Evolutionary conservation across 2,113 vertebrate genomes (phyloP).

Genomic region (Stigmatopora argus): DNA sequence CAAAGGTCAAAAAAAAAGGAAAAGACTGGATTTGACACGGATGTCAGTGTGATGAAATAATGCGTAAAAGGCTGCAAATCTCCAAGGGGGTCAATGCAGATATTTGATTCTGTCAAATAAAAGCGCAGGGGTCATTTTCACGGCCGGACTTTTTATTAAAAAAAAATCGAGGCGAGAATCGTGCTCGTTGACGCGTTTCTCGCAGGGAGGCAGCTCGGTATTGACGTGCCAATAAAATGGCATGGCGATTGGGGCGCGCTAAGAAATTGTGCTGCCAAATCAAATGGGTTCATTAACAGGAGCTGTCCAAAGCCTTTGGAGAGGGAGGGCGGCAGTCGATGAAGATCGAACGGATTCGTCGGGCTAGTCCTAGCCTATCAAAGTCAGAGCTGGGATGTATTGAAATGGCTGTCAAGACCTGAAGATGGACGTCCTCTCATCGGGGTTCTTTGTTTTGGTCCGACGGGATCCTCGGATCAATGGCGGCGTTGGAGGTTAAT

Average conservation of each 20-base stretch:
- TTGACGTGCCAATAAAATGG: too few species aligned
- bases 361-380: too few species aligned
- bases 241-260: too few species aligned
- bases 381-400: too few species aligned
- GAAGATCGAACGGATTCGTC: too few species aligned
- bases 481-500: neutral
- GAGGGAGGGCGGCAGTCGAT: too few species aligned
- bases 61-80: conserved; percentile 2
- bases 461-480: neutral
- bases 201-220: too few species aligned
- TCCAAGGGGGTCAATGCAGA: neutral
- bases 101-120: neutral
- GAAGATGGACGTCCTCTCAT: neutral
- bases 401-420: neutral
- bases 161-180: neutral
- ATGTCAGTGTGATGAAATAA: conserved; percentile 4
- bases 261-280: too few species aligned
- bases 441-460: neutral
- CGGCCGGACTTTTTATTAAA: neutral
- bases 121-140: neutral
- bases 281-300: too few species aligned
- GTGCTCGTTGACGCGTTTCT: too few species aligned
- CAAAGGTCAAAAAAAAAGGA: neutral
- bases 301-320: too few species aligned
- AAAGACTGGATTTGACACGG: neutral